These are phyloP conservation scores for Syngnathus acus DNA, from an alignment of 2,797 vertebrate genomes.

Conservation along the genomic window DNA sequence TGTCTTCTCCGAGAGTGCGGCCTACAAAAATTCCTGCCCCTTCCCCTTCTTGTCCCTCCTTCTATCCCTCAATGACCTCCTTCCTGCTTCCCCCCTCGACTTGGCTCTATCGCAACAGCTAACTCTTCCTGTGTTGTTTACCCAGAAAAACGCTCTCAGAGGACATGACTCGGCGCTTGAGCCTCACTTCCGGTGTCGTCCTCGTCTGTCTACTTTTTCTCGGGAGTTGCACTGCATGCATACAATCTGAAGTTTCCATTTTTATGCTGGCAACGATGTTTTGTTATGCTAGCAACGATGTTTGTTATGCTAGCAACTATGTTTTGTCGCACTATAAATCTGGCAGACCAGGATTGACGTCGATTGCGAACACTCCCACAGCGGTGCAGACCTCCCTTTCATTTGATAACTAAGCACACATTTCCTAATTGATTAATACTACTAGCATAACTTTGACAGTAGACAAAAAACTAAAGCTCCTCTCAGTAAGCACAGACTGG, in stretches of 20 bases:
- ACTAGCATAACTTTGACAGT: no score
- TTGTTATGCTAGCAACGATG: no score
- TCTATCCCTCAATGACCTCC: slow-evolving; percentile 49
- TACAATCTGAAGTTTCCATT: no score
- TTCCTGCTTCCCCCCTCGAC: slow-evolving; percentile 23
- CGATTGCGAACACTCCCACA: no score
- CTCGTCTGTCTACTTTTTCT: not conserved
- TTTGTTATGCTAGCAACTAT: no score
- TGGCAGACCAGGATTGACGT: no score
- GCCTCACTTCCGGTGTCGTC: slow-evolving; percentile 29
- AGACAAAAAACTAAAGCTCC: no score
- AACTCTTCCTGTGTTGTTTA: slow-evolving; percentile 74
- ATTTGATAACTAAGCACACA: no score
- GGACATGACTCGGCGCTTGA: slow-evolving; percentile 68
- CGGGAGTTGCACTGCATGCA: not conserved
- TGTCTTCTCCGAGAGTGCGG: not conserved
- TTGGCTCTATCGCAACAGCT: slow-evolving; percentile 29
- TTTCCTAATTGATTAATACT: no score
- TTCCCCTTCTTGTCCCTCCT: slow-evolving; percentile 52
- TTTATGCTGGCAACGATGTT: no score
- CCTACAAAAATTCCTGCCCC: slow-evolving; percentile 67
- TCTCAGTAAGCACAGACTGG: slow-evolving; percentile 34
- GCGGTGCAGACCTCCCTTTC: no score
- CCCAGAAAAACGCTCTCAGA: slow-evolving; percentile 75
- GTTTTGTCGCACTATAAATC: no score